These are phyloP conservation scores for Spodoptera frugiperda DNA, from an alignment of 1,140 invertebrate species.

Conservation along the genomic window DNA sequence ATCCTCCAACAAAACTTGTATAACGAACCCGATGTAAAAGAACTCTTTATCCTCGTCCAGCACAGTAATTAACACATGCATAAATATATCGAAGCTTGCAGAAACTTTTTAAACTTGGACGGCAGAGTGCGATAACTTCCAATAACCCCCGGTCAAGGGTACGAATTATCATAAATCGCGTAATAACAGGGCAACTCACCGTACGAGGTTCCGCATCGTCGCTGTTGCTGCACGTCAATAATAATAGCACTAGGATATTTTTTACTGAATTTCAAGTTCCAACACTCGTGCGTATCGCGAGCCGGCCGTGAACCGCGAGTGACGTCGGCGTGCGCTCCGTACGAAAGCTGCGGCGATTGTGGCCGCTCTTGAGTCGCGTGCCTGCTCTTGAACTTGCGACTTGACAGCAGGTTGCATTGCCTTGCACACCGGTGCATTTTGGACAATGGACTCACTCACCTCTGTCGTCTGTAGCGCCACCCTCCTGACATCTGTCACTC, in stretches of 20 bases:
- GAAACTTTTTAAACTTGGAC: slow-evolving; percentile 34
- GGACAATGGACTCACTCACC: slow-evolving; percentile 53
- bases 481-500: slow-evolving; percentile 39
- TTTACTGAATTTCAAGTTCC: slow-evolving; percentile 39
- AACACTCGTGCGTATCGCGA: slow-evolving; percentile 62
- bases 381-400: slow-evolving; percentile 78
- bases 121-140: slow-evolving; percentile 48
- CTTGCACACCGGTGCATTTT: slow-evolving; percentile 77
- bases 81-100: slow-evolving; percentile 44
- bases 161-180: slow-evolving; percentile 45
- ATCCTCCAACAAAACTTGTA: slow-evolving; percentile 12
- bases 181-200: slow-evolving; percentile 64
- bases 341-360: slow-evolving; percentile 73
- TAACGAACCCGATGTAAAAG: slow-evolving; percentile 34
- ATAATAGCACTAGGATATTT: slow-evolving; percentile 40
- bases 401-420: slow-evolving; percentile 75
- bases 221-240: slow-evolving; percentile 55
- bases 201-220: slow-evolving; percentile 76
- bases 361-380: slow-evolving; percentile 58
- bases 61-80: slow-evolving; percentile 48
- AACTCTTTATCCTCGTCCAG: slow-evolving; percentile 25
- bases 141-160: slow-evolving; percentile 55
- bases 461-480: slow-evolving; percentile 44
- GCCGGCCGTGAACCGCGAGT: slow-evolving; percentile 43
- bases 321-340: slow-evolving; percentile 64